These are phyloP conservation scores for Eupithecia inturbata DNA, from an alignment of 2,888 invertebrate species.

Conservation along the genomic window DNA sequence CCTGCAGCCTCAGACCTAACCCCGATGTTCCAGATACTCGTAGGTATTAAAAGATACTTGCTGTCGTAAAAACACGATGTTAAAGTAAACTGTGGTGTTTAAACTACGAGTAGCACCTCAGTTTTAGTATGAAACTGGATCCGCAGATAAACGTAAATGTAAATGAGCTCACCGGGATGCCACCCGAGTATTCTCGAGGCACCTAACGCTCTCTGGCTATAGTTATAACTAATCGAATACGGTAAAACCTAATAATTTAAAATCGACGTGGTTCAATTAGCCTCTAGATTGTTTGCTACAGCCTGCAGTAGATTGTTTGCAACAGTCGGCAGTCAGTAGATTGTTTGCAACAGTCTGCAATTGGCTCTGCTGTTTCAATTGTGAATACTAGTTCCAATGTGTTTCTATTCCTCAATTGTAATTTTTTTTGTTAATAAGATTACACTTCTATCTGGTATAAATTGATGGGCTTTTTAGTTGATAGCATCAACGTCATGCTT, in stretches of 20 bases:
- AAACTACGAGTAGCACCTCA: background rate
- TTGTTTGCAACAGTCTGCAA: background rate
- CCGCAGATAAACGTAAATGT: background rate
- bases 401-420: too few species aligned
- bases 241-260: background rate
- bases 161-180: slow-evolving; percentile 5
- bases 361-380: background rate
- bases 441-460: background rate
- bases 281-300: background rate
- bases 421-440: too few species aligned
- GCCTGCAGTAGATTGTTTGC: background rate
- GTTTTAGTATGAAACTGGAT: background rate
- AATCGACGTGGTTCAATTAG: background rate
- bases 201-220: background rate
- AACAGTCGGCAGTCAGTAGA: background rate
- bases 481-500: background rate
- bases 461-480: background rate
- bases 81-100: background rate
- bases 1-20: background rate
- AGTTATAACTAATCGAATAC: background rate
- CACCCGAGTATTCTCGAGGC: background rate
- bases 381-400: too few species aligned
- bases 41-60: background rate
- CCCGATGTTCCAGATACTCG: background rate
- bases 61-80: slow-evolving; percentile 5